These are phyloP conservation scores for Druceiella hillmani DNA, from an alignment of 2,888 invertebrate genomes.

Conservation along the genomic window DNA sequence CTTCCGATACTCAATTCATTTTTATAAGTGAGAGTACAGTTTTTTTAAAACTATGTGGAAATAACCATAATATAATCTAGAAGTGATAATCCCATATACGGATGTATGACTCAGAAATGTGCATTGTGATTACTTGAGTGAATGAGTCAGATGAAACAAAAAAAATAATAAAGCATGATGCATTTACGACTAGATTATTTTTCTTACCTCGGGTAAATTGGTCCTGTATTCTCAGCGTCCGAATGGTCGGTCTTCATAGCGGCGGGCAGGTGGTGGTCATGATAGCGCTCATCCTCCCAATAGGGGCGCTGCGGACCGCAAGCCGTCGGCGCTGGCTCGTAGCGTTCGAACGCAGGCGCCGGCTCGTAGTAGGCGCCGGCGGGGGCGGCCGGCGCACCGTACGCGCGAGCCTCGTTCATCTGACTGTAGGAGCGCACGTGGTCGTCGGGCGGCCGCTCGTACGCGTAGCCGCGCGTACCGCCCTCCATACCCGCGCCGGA, in stretches of 20 bases:
- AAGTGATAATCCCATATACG: no score
- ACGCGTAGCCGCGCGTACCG: conserved; percentile 60
- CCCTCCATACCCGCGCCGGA: conserved; percentile 70
- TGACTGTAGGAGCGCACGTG: conserved; percentile 55
- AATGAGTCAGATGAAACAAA: no score
- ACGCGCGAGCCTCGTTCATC: conserved; percentile 54
- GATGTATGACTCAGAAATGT: no score
- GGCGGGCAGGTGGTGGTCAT: conserved; percentile 52
- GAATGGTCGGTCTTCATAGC: conserved; percentile 66
- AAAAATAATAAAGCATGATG: conserved; percentile 6
- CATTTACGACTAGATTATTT: conserved; percentile 1
- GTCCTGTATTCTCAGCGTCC: conserved; percentile 63
- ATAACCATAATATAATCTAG: no score
- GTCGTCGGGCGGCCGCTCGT: conserved; percentile 61
- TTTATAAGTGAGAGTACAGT: no score
- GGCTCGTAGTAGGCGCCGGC: no score
- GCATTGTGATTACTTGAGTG: no score
- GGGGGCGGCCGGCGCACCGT: no score
- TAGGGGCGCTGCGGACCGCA: conserved; percentile 44
- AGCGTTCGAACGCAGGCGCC: conserved; percentile 49
- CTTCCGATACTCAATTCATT: no score
- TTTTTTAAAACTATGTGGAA: no score
- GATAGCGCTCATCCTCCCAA: conserved; percentile 56
- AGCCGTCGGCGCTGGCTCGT: conserved; percentile 40
- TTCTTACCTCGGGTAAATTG: conserved; percentile 68